Base-by-base conservation (phyloP, 2,797 vertebrate species). In the Cynopterus sphinx region DNA sequence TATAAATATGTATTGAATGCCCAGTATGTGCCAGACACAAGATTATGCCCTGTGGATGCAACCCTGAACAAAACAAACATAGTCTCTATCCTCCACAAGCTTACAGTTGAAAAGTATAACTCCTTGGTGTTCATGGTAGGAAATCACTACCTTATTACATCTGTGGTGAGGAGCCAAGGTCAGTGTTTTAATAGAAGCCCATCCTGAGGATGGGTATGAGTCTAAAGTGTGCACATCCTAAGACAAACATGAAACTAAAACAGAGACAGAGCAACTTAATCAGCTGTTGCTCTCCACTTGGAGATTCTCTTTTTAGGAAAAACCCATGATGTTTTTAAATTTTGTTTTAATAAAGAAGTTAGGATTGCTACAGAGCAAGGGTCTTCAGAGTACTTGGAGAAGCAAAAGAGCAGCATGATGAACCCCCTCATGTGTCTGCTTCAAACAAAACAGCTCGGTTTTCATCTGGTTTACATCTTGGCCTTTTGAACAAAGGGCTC, bases 381-480 rank as follows among this genome's bases (percentile, higher is more conserved):
- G 46, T 86, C 96, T 95, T 95, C 33, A 61, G 81, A 94, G 53
- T 33, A 53, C 26, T 92, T 2, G 0, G 33, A 87, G 65, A 90
- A 84, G 87, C 65, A 41, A 78, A 86, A 61, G 77, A 94, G 28
- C n/a, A 77, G 65, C 5, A 0, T 26, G 61, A 67, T 28, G 70
- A 57, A 43, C 71, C 91, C 49, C 70, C 28, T 91, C 11, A 5
- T 67, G 68, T 21, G 74, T 51, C 84, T 93, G 36, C 59, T 96
- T 92, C 68, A 46, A 87, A 95, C 81, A 84, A 49, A 96, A 77
- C 68, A 85, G 70, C 78, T 71, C 63, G 86, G 46, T 93, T 88
- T 96, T 91, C 96, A 97, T 97, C 96, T 97, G 97, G 91, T 97
- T 97, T 97, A 79, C 96, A 97, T 97, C 87, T 96, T 95, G 81